Conservation (phyloP, 2,113 vertebrate species). For the Epinephelus lanceolatus region DNA sequence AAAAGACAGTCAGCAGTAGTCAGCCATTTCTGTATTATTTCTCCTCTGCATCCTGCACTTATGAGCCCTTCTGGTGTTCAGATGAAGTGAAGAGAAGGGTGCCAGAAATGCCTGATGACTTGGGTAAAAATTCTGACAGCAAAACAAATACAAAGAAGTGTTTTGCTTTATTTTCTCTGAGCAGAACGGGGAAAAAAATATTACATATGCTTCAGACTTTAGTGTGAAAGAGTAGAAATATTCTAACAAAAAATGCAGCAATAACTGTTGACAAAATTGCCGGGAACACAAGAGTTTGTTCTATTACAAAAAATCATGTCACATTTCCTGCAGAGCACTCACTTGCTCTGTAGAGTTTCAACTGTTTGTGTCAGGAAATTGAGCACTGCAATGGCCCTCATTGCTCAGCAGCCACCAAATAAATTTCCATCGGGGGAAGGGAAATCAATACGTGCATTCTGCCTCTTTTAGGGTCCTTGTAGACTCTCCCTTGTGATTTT, state of each 20-base stretch:
- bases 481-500: constrained; percentile 80
- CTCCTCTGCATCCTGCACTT: not conserved
- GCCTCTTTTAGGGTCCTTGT: constrained; percentile 79
- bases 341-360: constrained; percentile 61
- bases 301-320: constrained; percentile 32
- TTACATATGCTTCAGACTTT: not conserved
- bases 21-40: constrained; percentile 6
- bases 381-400: constrained; percentile 61
- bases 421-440: constrained; percentile 83
- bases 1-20: constrained; percentile 1
- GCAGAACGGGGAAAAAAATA: not conserved
- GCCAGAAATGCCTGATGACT: not conserved
- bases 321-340: constrained; percentile 55
- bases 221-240: not conserved
- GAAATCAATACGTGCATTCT: constrained; percentile 85
- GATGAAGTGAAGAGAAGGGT: not conserved
- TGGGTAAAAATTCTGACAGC: not conserved
- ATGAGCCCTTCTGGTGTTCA: not conserved
- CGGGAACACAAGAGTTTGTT: not conserved
- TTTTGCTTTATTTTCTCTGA: not conserved
- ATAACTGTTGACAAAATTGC: constrained; percentile 10
- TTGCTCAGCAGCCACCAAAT: constrained; percentile 83
- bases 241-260: not conserved
- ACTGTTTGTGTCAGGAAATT: constrained; percentile 73
- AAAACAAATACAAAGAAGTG: not conserved